phyloP scores from a whole-genome alignment of 2,888 invertebrate genomes.

The Ophion slaviceki region DNA sequence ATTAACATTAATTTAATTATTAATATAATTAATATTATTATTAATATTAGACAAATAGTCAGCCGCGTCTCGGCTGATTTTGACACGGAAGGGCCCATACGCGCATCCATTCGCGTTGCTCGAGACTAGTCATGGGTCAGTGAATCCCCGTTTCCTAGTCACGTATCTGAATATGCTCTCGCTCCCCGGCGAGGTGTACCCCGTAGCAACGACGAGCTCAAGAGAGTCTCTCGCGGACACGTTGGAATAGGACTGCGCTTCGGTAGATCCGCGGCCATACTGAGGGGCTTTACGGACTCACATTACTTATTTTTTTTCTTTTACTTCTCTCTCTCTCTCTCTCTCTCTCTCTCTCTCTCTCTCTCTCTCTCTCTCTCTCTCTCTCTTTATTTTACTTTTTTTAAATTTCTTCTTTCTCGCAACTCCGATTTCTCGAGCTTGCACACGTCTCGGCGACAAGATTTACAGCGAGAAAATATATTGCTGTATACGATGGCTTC shows the following conservation, averaged over 20 bases:
- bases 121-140: conserved; percentile 81
- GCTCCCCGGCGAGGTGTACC: conserved; percentile 40
- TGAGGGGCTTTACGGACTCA: conserved; percentile 45
- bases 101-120: conserved; percentile 56
- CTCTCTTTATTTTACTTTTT: conserved; percentile 21
- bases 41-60: no score
- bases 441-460: conserved; percentile 49
- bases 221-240: conserved; percentile 39
- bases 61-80: neutral
- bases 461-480: conserved; percentile 61
- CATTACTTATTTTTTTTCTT: conserved; percentile 6
- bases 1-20: no score
- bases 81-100: conserved; percentile 16
- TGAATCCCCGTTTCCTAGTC: conserved; percentile 81
- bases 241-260: conserved; percentile 40
- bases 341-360: conserved; percentile 24
- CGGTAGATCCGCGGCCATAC: conserved; percentile 31
- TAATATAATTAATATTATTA: no score
- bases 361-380: conserved; percentile 8
- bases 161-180: conserved; percentile 78
- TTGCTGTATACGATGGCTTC: conserved; percentile 25
- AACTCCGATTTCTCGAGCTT: conserved; percentile 51
- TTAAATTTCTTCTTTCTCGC: conserved; percentile 25
- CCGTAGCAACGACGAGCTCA: conserved; percentile 53
- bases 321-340: conserved; percentile 3